Conservation (phyloP, 2,888 invertebrate genomes). For the Cheilosia vulpina region DNA sequence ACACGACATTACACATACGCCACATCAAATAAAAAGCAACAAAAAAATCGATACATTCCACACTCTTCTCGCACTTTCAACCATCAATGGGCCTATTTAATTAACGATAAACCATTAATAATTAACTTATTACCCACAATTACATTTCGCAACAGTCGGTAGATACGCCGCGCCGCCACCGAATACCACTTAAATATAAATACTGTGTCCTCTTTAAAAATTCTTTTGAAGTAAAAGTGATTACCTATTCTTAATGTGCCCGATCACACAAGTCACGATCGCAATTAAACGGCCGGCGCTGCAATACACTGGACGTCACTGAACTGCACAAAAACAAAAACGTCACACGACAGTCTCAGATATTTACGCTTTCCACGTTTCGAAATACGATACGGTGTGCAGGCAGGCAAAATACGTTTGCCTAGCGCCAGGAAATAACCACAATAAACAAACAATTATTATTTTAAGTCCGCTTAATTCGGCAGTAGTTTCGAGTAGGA, state of each 20-base stretch:
- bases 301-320: conserved; percentile 49
- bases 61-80: neutral
- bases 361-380: conserved; percentile 6
- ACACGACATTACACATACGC: conserved; percentile 13
- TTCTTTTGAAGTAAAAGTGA: neutral
- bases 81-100: conserved; percentile 36
- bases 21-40: conserved; percentile 17
- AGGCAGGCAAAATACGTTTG: conserved; percentile 4
- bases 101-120: conserved; percentile 58
- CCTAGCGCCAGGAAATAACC: conserved; percentile 27
- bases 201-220: conserved; percentile 4
- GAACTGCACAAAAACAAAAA: conserved; percentile 41
- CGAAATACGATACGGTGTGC: conserved; percentile 45
- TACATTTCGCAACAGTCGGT: conserved; percentile 6
- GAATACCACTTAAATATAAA: conserved; percentile 3
- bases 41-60: conserved; percentile 40
- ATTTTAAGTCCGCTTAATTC: neutral
- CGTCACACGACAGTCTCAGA: conserved; percentile 31
- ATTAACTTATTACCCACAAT: conserved; percentile 64
- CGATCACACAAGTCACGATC: conserved; percentile 51
- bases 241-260: conserved; percentile 10
- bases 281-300: conserved; percentile 44
- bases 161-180: neutral
- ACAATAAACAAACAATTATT: neutral
- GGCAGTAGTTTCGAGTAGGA: neutral